Percentiles rank a stretch among this genome's conserved stretches.
Conservation (phyloP, 2,113 vertebrate genomes). For the Neotoma lepida region DNA sequence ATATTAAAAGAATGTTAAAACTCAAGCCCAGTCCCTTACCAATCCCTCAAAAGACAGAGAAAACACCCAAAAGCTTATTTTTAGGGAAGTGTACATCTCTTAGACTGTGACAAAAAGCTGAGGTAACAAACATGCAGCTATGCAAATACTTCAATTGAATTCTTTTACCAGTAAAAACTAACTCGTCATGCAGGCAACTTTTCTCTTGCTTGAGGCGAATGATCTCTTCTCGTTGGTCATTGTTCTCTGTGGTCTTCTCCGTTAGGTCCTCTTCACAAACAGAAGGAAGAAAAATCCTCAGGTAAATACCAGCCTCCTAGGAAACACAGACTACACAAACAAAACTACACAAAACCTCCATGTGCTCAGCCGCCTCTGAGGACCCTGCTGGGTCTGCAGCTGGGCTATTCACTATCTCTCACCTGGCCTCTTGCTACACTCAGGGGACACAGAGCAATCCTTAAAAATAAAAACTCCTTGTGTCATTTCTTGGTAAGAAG, state of each 20-base stretch:
- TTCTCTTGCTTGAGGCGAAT: constrained; percentile 92
- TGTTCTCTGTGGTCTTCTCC: constrained; percentile 90
- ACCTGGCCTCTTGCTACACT: background rate
- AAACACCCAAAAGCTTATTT: background rate
- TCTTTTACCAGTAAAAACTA: constrained; percentile 86
- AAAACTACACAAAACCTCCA: background rate
- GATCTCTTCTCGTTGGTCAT: constrained; percentile 90
- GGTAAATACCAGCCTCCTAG: background rate
- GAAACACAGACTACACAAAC: background rate
- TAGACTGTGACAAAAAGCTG: background rate
- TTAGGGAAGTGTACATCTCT: background rate
- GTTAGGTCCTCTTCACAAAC: constrained; percentile 87
- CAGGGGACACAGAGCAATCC: background rate
- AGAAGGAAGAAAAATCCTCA: constrained; percentile 59
- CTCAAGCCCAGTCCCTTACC: background rate
- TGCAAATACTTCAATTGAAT: background rate
- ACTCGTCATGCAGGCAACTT: constrained; percentile 85
- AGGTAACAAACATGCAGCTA: background rate
- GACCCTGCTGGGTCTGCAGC: background rate
- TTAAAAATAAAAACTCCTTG: background rate
- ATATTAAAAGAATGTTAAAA: background rate
- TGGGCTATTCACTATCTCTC: background rate
- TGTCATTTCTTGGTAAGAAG: background rate
- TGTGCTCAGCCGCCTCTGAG: background rate
- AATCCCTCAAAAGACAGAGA: background rate